phyloP scores from a whole-genome alignment of 2,113 vertebrate species.

The Microcebus tavaratra region DNA sequence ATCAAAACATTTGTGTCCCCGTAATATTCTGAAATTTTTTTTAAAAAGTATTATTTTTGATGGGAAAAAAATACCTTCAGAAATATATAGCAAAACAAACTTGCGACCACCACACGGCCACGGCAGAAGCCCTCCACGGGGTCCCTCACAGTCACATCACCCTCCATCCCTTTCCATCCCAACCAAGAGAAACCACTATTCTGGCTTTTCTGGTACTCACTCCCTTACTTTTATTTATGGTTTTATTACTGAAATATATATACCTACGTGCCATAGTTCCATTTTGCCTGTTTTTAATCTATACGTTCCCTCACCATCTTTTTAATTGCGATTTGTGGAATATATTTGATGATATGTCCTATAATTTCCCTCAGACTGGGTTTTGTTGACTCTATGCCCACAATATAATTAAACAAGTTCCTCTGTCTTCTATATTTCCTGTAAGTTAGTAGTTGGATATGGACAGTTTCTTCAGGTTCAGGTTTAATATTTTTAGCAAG shows the following conservation, averaged over 20 bases:
- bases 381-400: not conserved
- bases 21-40: too few relatives aligned
- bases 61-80: not conserved
- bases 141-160: not conserved
- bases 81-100: slow-evolving; percentile 21
- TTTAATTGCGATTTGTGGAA: not conserved
- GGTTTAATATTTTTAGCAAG: not conserved
- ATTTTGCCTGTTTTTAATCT: not conserved
- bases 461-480: not conserved
- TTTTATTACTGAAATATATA: not conserved
- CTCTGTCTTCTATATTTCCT: not conserved
- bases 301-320: not conserved
- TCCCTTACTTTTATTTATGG: not conserved
- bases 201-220: not conserved
- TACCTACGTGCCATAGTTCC: not conserved
- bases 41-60: too few relatives aligned
- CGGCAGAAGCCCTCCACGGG: not conserved
- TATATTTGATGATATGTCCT: not conserved
- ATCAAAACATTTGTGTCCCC: too few relatives aligned
- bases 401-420: not conserved
- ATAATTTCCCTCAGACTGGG: not conserved
- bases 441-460: not conserved
- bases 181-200: not conserved
- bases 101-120: not conserved
- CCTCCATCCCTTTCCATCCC: too few relatives aligned